phyloP scores from a whole-genome alignment of 2,888 invertebrate species.

The Neoascia interrupta region DNA sequence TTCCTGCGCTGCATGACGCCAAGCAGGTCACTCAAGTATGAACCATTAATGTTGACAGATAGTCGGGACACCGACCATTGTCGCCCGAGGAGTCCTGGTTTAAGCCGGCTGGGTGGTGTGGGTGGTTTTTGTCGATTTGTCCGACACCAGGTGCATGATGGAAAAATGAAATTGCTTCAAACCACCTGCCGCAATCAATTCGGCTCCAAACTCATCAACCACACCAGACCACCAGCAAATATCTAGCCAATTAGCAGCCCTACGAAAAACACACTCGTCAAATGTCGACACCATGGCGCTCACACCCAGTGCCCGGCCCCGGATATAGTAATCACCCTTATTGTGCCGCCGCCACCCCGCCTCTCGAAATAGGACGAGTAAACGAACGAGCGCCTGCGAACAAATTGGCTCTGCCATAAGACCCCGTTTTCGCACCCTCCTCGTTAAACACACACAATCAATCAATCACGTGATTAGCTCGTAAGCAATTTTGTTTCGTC shows the following conservation, averaged over 20 bases:
- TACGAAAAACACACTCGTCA: constrained; percentile 56
- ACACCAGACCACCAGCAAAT: constrained; percentile 20
- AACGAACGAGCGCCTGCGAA: constrained; percentile 46
- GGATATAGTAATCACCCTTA: constrained; percentile 12
- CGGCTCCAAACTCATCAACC: constrained; percentile 36
- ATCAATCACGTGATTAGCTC: constrained; percentile 70
- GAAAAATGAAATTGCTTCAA: constrained; percentile 30
- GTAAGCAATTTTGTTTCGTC: constrained; percentile 68
- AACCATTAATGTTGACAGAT: constrained; percentile 52
- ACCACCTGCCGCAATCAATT: constrained; percentile 47
- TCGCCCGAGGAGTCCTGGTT: not conserved
- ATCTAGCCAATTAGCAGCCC: constrained; percentile 61
- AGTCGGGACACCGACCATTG: not conserved
- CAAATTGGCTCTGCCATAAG: constrained; percentile 64
- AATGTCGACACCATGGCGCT: constrained; percentile 57
- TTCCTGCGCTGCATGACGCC: not conserved
- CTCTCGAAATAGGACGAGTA: not conserved
- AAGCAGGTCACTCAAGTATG: constrained; percentile 20
- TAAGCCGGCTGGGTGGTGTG: not conserved
- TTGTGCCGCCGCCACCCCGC: not conserved
- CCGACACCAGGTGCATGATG: constrained; percentile 43
- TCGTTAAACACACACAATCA: constrained; percentile 69
- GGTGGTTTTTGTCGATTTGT: not conserved
- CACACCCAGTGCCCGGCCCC: not conserved
- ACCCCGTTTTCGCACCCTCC: constrained; percentile 64